Evolutionary conservation across 2,888 invertebrate species (phyloP).

Genomic region (Lepidocyrtoides sp.): DNA sequence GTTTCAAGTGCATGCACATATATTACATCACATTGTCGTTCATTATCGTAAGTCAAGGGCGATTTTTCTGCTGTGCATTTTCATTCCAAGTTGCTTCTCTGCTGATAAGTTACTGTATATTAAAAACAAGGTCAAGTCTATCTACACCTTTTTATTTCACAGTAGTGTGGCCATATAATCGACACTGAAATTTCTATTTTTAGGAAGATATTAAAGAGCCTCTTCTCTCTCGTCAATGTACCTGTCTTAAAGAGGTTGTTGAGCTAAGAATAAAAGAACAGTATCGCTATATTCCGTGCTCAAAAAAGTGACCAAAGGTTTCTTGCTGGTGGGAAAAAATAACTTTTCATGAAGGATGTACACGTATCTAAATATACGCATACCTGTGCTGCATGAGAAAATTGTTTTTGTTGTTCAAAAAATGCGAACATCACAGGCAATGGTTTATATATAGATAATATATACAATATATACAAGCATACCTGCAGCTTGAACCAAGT

Average conservation of each 20-base stretch:
- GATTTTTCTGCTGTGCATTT: conserved; percentile 39
- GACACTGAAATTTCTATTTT: conserved; percentile 72
- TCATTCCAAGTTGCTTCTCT: neutral
- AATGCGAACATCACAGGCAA: too few species aligned
- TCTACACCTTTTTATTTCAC: conserved; percentile 77
- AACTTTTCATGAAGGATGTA: conserved; percentile 45
- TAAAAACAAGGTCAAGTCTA: conserved; percentile 82
- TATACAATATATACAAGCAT: neutral
- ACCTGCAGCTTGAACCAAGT: conserved; percentile 42
- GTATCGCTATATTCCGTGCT: conserved; percentile 33
- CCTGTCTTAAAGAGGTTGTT: conserved; percentile 62
- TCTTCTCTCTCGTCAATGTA: conserved; percentile 58
- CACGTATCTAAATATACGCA: neutral
- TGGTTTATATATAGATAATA: conserved; percentile 17
- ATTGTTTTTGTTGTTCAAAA: conserved; percentile 19
- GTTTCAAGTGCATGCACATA: conserved; percentile 64
- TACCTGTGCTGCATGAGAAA: conserved; percentile 48
- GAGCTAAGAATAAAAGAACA: conserved; percentile 14
- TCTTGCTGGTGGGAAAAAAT: conserved; percentile 77
- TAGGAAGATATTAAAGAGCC: conserved; percentile 73
- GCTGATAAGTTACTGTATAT: neutral
- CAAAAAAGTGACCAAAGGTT: conserved; percentile 75
- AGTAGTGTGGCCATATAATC: conserved; percentile 60
- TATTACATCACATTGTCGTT: conserved; percentile 48
- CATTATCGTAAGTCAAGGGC: neutral